These are phyloP conservation scores for Mallotus villosus DNA, from an alignment of 2,797 vertebrate species.

Conservation along the genomic window DNA sequence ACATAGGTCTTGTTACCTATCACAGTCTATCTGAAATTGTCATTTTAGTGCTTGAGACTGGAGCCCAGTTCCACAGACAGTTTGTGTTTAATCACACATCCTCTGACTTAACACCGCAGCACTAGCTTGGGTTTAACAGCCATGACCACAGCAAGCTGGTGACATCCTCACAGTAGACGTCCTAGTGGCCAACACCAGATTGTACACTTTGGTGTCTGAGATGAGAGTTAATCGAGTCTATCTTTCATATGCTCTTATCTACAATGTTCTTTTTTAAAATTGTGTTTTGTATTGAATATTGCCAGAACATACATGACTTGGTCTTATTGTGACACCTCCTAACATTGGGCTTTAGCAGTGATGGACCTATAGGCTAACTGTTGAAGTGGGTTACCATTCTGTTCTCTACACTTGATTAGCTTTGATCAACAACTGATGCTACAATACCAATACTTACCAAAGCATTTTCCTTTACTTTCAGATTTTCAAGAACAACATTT, in stretches of 20 bases:
- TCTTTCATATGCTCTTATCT: too few relatives aligned
- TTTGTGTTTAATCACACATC: neutral
- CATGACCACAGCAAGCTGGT: neutral
- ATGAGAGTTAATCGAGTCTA: too few relatives aligned
- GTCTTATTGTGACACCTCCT: too few relatives aligned
- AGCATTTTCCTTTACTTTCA: constrained; percentile 94
- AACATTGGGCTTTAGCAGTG: too few relatives aligned
- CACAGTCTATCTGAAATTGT: neutral
- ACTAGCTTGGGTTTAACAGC: neutral
- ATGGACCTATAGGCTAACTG: neutral
- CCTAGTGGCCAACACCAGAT: too few relatives aligned
- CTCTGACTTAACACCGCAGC: neutral
- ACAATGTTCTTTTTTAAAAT: too few relatives aligned
- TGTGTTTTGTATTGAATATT: too few relatives aligned
- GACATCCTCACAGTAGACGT: neutral
- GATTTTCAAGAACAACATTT: constrained; percentile 92
- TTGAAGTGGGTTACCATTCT: neutral
- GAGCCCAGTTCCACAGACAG: neutral
- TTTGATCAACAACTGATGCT: neutral
- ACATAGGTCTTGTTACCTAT: neutral
- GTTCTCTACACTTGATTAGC: neutral
- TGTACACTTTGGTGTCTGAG: too few relatives aligned
- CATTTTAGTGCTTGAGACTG: neutral
- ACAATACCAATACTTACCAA: constrained; percentile 77
- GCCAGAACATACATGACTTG: too few relatives aligned